A percentile compares a stretch with the other conserved stretches of the same genome.
Evolutionary conservation across 2,888 invertebrate species (phyloP).

Genomic region (Adelognathus sp.): DNA sequence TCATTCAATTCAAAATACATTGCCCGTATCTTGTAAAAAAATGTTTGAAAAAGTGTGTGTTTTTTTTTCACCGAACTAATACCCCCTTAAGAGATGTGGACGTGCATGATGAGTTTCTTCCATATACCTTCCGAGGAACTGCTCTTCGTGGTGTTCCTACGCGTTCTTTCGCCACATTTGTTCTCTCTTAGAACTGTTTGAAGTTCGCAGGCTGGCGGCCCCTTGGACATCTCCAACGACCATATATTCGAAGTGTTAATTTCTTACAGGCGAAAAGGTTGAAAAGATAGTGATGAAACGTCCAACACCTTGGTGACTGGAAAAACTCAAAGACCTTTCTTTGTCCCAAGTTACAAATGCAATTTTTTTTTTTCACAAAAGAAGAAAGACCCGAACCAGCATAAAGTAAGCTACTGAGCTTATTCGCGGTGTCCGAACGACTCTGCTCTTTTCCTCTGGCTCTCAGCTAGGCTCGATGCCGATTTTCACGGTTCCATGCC

Average conservation of each 20-base stretch:
- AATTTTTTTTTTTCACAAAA: neutral
- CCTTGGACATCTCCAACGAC: too few relatives aligned
- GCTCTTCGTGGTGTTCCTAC: neutral
- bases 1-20: too few relatives aligned
- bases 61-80: too few relatives aligned
- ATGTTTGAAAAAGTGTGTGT: too few relatives aligned
- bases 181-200: too few relatives aligned
- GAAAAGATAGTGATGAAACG: neutral
- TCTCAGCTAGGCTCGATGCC: constrained; percentile 1
- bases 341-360: neutral
- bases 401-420: neutral
- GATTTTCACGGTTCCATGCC: constrained; percentile 10
- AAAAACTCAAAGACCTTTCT: neutral
- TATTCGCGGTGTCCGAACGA: neutral
- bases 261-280: neutral
- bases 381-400: neutral
- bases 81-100: too few relatives aligned
- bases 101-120: too few relatives aligned
- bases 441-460: constrained; percentile 3
- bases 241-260: too few relatives aligned
- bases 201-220: too few relatives aligned
- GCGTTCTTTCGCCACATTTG: neutral
- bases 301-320: neutral
- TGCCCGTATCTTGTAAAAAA: too few relatives aligned
- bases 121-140: neutral